Conservation (phyloP, 2,797 vertebrate species). For the Neopelma chrysocephalum region DNA sequence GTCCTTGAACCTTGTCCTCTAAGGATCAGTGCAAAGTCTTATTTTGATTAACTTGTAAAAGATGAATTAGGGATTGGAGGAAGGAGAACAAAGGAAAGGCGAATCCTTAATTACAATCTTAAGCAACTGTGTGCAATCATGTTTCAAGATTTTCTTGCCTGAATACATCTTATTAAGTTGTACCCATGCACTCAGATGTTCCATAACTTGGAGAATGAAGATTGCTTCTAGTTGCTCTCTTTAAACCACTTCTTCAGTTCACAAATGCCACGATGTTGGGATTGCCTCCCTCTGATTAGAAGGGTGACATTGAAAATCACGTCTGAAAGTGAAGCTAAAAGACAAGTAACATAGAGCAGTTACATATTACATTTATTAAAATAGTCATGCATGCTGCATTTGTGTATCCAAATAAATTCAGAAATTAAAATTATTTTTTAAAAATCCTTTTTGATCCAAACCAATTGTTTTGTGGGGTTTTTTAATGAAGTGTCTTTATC, state of each 20-base stretch:
- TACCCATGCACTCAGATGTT: background rate
- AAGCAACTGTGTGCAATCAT: constrained; percentile 47
- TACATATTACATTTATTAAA: background rate
- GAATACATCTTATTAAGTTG: constrained; percentile 52
- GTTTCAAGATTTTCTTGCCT: constrained; percentile 53
- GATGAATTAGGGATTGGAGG: constrained; percentile 24
- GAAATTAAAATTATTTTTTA: background rate
- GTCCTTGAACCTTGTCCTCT: constrained; percentile 28
- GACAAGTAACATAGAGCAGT: background rate
- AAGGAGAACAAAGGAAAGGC: constrained; percentile 46
- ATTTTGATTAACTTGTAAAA: constrained; percentile 50
- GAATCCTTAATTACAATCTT: constrained; percentile 52
- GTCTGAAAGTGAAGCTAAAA: background rate
- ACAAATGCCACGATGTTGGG: constrained; percentile 2
- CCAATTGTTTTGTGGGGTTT: background rate
- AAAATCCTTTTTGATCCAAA: background rate
- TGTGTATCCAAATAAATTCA: background rate
- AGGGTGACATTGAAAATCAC: background rate
- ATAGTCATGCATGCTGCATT: background rate
- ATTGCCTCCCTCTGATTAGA: background rate
- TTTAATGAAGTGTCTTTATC: background rate
- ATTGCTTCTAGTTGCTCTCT: constrained; percentile 18
- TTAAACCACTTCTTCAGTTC: constrained; percentile 30
- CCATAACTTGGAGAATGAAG: background rate
- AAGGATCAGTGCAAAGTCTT: constrained; percentile 35